Conservation (phyloP, 2,113 vertebrate species). For the Thunnus maccoyii region DNA sequence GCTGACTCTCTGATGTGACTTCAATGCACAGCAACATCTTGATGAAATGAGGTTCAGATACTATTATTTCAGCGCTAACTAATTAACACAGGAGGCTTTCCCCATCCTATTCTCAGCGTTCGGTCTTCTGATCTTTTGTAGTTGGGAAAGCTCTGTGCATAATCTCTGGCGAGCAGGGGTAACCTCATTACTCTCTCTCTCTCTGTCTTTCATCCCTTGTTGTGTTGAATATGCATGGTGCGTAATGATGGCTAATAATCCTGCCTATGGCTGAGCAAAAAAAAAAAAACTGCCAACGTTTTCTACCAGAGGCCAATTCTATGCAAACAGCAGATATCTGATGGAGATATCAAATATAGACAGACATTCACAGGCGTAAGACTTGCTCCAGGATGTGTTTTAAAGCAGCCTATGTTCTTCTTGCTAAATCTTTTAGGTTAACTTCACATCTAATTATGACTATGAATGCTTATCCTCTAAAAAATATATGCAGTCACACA, state of each 20-base stretch:
- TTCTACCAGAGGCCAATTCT: slow-evolving; percentile 11
- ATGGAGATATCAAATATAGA: slow-evolving; percentile 37
- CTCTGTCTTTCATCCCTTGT: slow-evolving; percentile 44
- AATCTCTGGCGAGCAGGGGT: slow-evolving; percentile 69
- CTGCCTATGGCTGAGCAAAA: slow-evolving; percentile 46
- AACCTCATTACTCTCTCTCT: slow-evolving; percentile 66
- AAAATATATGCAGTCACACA: slow-evolving; percentile 15
- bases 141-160: slow-evolving; percentile 65
- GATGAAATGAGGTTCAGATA: slow-evolving; percentile 48
- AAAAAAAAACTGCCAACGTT: slow-evolving; percentile 30
- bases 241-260: slow-evolving; percentile 71
- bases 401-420: slow-evolving; percentile 18
- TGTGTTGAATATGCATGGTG: slow-evolving; percentile 73
- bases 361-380: slow-evolving; percentile 17
- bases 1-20: slow-evolving; percentile 31
- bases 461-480: slow-evolving; percentile 31
- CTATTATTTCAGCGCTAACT: slow-evolving; percentile 55
- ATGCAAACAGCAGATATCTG: slow-evolving; percentile 41
- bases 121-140: slow-evolving; percentile 71
- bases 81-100: slow-evolving; percentile 72
- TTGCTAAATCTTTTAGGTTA: slow-evolving; percentile 19
- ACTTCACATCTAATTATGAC: slow-evolving; percentile 38
- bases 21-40: slow-evolving; percentile 36
- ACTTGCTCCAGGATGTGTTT: slow-evolving; percentile 14
- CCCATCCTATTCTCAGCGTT: slow-evolving; percentile 53